Base-by-base conservation (phyloP, 2,113 vertebrate genomes). In the Cryptomyrus ogoouensis region DNA sequence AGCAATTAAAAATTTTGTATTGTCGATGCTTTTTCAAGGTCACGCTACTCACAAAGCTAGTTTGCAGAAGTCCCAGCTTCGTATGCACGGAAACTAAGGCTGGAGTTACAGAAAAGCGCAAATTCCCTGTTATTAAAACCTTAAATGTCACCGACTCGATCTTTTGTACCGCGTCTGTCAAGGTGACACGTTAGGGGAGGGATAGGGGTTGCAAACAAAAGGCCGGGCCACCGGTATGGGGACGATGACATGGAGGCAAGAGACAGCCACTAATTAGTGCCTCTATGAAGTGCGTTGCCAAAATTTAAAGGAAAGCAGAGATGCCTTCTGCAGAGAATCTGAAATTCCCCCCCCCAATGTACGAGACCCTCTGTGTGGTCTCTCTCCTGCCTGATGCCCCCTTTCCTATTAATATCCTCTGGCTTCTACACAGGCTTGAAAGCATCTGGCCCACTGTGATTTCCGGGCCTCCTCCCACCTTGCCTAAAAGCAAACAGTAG, bases 231-330 rank as follows among this genome's bases (percentile, higher is more conserved):
- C 27, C n/a, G 31, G 85, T 31, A 53, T 53, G 31, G 2, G 50
- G 85, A 31, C 12, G 5, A 47, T 21, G 49, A 87, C 85, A 87
- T 8, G 47, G 85, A 17, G 21, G 47, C 17, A 24, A 87, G 27
- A 87, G 49, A 35, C 24, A 53, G 31, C 15, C 50, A 53, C 49
- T 87, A 87, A 87, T 87, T 53, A 87, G 47, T 27, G 27, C 85
- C 21, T 84, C 44, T 56, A 50, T 39, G 85, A 87, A 87, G 31
- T 87, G 50, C n/a, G 3, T 87, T 87, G 52, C 50, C 24, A 50
- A 53, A 87, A 56, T 47, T 56, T 87, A 87, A 87, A 87, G 85
- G 85, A 19, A 53, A 53, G 85, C 24, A 6, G 21, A 84, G 83
- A 47, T 46, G 83, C 50, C 50, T 56, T 21, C 53, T 56, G 31